These are phyloP conservation scores for Echinometra lucunter DNA, from an alignment of 53 echinoderm and acorn worm species.

Conservation along the genomic window DNA sequence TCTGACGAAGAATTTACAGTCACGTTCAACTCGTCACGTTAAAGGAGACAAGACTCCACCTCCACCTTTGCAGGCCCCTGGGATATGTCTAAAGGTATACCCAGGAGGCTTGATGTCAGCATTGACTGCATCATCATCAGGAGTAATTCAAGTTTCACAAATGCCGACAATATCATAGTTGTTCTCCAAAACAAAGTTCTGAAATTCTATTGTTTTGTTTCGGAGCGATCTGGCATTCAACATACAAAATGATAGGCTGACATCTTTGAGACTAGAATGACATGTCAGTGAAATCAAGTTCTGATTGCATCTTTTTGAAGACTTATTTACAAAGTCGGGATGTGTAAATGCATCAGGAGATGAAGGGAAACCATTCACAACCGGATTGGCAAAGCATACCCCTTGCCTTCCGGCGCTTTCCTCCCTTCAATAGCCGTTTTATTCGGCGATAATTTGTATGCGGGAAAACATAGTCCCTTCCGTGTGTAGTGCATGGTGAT, in stretches of 20 bases:
- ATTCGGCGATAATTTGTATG: too few species aligned
- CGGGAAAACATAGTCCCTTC: too few species aligned
- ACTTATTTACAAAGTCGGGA: too few species aligned
- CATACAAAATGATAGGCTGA: constrained; percentile 32
- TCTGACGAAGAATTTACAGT: not conserved
- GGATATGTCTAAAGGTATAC: not conserved
- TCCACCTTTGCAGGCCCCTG: not conserved
- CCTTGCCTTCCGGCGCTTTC: too few species aligned
- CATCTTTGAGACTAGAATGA: not conserved
- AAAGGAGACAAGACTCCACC: constrained; percentile 56
- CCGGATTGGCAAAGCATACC: too few species aligned
- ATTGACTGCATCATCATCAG: constrained; percentile 7
- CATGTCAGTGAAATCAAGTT: too few species aligned
- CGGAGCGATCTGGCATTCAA: constrained; percentile 39
- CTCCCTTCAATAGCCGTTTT: too few species aligned
- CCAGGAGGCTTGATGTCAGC: not conserved
- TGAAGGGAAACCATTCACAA: too few species aligned
- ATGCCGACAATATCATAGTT: constrained; percentile 8
- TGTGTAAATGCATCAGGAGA: too few species aligned
- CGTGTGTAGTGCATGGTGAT: too few species aligned
- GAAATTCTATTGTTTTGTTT: constrained; percentile 49
- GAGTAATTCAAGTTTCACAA: constrained; percentile 55
- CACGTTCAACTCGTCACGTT: not conserved
- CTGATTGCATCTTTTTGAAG: too few species aligned
- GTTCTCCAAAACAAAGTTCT: constrained; percentile 29